Evolutionary conservation across 64 coral and sea anemone genomes (phyloP), one percentile per base, ranked within the genome.

Genomic region (Acropora yongei): DNA sequence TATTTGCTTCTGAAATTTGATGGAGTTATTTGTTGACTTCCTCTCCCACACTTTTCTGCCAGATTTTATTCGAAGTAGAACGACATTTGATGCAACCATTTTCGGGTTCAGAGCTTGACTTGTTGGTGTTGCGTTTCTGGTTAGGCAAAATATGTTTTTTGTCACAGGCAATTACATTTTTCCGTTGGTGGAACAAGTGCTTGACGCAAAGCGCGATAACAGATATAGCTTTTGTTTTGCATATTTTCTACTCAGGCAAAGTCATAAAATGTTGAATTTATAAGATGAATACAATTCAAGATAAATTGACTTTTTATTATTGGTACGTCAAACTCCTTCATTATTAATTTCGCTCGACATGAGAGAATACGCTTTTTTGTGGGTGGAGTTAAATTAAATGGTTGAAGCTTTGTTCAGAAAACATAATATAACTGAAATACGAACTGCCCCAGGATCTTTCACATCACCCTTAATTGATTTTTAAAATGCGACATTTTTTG

Each of bases 361-460:
- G 63, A 12, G 66, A 84, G 12, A 55, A 55, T 55, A 55, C 10
- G 51, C 6, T 5, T 55, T 55, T 55, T 55, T 55, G 6, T 7
- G 51, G 51, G 8, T 14, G 16, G 10, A 11, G 60, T 63, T 48
- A 85, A 72, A 85, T 85, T 85, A 71, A 85, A 85, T 20, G 20
- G 60, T 44, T 5, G 46, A 10, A 82, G 13, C 41, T 18, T 83
- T 83, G 80, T 83, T 83, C 57, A 40, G 8, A 46, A 83, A 66
- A 11, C 9, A 68, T 40, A 30, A 30, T 55, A 10, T 69, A 44
- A 11, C 82, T 85, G 44, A 71, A 85, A 85, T 85, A 71, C 69
- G 68, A 71, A 71, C 48, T 46, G 82, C 82, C 63, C 44, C 14
- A 68, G 82, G 82, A 68, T 71, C 44, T 68, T 47, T 49, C n/a